phyloP scores from a whole-genome alignment of 92 coral and sea anemone genomes.

The Isaurus tuberculatus region DNA sequence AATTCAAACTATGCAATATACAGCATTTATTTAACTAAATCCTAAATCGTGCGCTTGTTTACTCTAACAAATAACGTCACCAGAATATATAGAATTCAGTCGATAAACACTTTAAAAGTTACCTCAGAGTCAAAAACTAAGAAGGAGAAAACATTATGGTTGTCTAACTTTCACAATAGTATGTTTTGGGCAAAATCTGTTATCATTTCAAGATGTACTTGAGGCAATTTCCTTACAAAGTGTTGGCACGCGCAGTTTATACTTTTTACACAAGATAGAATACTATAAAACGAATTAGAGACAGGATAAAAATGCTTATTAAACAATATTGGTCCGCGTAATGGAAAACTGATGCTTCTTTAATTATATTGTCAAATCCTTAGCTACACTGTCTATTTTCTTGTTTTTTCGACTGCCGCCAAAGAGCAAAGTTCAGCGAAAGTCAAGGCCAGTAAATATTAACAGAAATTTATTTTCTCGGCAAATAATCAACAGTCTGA shows the following conservation, averaged over 20 bases:
- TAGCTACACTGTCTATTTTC: neutral
- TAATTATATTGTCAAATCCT: neutral
- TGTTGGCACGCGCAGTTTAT: slow-evolving; percentile 28
- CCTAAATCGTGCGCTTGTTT: neutral
- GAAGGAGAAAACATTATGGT: too few species aligned
- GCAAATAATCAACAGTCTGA: neutral
- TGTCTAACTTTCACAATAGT: neutral
- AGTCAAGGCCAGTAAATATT: neutral
- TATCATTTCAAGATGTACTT: neutral
- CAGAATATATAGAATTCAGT: neutral
- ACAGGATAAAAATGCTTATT: neutral
- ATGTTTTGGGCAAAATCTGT: too few species aligned
- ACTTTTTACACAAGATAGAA: neutral
- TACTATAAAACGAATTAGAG: slow-evolving; percentile 9
- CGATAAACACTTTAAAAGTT: neutral
- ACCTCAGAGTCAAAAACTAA: neutral
- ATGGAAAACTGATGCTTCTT: neutral
- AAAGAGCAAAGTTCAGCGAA: slow-evolving; percentile 2
- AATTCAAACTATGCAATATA: neutral
- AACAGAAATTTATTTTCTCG: neutral
- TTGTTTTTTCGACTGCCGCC: neutral
- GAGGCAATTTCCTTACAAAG: slow-evolving; percentile 1
- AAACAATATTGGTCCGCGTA: slow-evolving; percentile 21
- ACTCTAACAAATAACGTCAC: slow-evolving; percentile 10
- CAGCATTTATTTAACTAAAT: neutral